Conservation (phyloP, 2,888 invertebrate genomes). For the Catotricha subobsoleta region DNA sequence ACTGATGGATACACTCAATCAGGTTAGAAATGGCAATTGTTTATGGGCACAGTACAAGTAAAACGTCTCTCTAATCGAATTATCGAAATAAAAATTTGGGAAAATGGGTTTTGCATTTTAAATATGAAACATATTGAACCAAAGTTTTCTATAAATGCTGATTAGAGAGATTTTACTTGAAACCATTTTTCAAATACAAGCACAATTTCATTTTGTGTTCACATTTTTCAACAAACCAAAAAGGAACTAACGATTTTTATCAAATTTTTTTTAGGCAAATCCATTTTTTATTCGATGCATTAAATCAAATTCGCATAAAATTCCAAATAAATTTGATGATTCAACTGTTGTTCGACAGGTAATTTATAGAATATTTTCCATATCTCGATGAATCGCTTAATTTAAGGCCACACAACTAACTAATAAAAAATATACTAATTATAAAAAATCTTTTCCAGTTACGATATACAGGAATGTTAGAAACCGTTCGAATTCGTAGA, state of each 20-base stretch:
- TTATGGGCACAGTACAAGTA: too few relatives aligned
- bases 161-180: too few relatives aligned
- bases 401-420: not conserved
- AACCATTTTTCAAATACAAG: too few relatives aligned
- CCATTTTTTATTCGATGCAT: conserved; percentile 62
- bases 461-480: conserved; percentile 91
- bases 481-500: conserved; percentile 84
- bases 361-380: conserved; percentile 8
- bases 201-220: not conserved
- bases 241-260: not conserved
- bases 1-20: conserved; percentile 84
- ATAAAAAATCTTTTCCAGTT: conserved; percentile 38
- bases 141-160: too few relatives aligned
- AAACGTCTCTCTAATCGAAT: too few relatives aligned
- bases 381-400: not conserved
- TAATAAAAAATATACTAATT: not conserved
- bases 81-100: too few relatives aligned
- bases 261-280: conserved; percentile 26
- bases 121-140: too few relatives aligned
- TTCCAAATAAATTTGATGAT: conserved; percentile 82
- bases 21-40: too few relatives aligned
- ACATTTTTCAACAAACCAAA: not conserved
- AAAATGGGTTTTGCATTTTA: too few relatives aligned
- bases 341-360: conserved; percentile 67
- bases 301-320: conserved; percentile 87